Percentiles rank a stretch among this genome's conserved stretches.
Conservation (phyloP, 2,888 invertebrate species). For the Emmelina monodactyla region DNA sequence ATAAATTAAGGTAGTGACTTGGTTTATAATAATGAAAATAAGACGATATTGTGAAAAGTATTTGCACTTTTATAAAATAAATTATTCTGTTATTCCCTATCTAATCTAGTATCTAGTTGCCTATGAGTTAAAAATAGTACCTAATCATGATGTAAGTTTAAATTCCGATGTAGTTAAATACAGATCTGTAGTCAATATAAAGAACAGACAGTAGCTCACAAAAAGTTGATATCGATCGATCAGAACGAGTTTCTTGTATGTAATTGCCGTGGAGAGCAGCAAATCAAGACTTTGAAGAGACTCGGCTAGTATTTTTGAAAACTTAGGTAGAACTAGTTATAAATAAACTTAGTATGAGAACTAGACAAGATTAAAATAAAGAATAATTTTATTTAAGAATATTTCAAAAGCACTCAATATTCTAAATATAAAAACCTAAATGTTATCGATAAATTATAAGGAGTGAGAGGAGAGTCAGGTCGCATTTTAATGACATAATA, state of each 20-base stretch:
- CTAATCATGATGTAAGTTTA: not conserved
- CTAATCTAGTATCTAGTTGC: too few species aligned
- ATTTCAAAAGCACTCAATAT: not conserved
- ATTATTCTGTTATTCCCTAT: too few species aligned
- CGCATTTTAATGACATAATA: slow-evolving; percentile 28
- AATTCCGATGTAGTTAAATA: not conserved
- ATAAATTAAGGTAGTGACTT: too few species aligned
- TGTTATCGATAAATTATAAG: slow-evolving; percentile 22
- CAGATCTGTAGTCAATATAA: not conserved
- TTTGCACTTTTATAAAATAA: too few species aligned
- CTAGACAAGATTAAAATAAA: not conserved
- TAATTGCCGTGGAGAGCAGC: not conserved
- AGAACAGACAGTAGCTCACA: not conserved
- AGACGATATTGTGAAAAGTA: too few species aligned
- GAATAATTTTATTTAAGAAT: not conserved
- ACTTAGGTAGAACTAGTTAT: not conserved
- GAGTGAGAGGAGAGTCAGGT: slow-evolving; percentile 23
- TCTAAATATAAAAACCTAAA: slow-evolving; percentile 8
- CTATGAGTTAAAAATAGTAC: not conserved
- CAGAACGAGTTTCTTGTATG: not conserved
- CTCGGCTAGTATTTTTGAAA: not conserved
- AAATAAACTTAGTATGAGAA: not conserved
- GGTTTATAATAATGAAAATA: too few species aligned
- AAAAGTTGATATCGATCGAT: not conserved
- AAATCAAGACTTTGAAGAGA: not conserved